These are phyloP conservation scores for Lordiphosa collinella DNA, from an alignment of 1,140 invertebrate genomes.

Conservation along the genomic window DNA sequence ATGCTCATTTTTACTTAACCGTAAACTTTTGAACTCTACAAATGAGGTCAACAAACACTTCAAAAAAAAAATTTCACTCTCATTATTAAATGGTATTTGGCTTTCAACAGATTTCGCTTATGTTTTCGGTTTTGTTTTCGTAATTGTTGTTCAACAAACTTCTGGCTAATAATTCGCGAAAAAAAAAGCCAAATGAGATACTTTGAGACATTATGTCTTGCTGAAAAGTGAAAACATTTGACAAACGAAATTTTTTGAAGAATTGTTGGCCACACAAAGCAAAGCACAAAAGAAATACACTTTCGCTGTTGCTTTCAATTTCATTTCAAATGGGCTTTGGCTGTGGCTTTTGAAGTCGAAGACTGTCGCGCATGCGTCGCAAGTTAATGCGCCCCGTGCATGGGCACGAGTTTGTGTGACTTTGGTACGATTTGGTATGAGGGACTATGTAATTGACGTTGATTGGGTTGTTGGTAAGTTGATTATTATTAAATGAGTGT, in stretches of 20 bases:
- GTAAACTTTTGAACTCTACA: constrained; percentile 40
- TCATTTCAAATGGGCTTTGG: constrained; percentile 58
- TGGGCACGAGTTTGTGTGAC: constrained; percentile 34
- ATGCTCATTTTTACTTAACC: constrained; percentile 2
- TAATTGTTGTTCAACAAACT: constrained; percentile 41
- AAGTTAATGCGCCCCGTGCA: constrained; percentile 14
- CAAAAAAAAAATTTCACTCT: constrained; percentile 49
- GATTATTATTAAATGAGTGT: not conserved
- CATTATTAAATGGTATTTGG: constrained; percentile 35
- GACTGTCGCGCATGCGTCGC: constrained; percentile 46
- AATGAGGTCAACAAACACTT: constrained; percentile 28
- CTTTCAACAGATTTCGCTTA: constrained; percentile 15
- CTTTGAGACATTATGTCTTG: constrained; percentile 6
- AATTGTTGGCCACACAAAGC: constrained; percentile 36
- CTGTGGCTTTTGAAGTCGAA: constrained; percentile 8
- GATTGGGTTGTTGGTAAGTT: constrained; percentile 7
- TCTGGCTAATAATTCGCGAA: constrained; percentile 35
- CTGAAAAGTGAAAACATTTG: constrained; percentile 58
- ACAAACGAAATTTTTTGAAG: constrained; percentile 67
- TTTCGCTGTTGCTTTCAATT: constrained; percentile 75
- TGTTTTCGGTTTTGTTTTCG: too few species aligned
- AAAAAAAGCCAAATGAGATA: constrained; percentile 15
- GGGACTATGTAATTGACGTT: constrained; percentile 19
- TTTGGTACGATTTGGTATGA: not conserved
- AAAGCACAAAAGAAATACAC: constrained; percentile 51